phyloP scores from a whole-genome alignment of 2,888 invertebrate species.

The Trissolcus brochymenae region DNA sequence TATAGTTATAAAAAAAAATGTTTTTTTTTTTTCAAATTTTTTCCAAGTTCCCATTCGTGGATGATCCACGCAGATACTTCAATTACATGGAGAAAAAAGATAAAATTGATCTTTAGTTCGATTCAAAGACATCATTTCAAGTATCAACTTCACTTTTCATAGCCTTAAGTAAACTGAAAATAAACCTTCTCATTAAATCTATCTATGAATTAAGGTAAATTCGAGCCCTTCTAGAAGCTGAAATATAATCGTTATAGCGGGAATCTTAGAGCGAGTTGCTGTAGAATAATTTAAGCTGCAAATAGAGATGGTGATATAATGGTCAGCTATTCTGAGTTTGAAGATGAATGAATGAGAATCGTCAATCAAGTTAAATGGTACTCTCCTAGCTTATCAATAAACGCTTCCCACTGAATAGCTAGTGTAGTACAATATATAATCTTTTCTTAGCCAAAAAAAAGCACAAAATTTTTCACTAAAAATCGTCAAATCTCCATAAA shows the following conservation, averaged over 20 bases:
- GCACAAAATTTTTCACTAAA: background rate
- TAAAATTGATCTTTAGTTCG: background rate
- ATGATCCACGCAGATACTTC: no score
- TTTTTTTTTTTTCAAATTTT: no score
- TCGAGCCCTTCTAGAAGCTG: background rate
- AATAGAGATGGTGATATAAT: conserved; percentile 19
- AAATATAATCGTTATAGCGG: background rate
- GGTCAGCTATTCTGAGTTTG: conserved; percentile 16
- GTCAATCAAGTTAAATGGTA: conserved; percentile 21
- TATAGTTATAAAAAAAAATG: no score
- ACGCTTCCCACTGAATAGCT: background rate
- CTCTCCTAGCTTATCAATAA: conserved; percentile 6
- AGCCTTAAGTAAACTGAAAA: no score
- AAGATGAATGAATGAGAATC: conserved; percentile 16
- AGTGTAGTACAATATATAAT: background rate
- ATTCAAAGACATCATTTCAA: background rate
- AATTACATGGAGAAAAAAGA: no score
- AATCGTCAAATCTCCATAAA: background rate
- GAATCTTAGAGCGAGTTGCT: conserved; percentile 10
- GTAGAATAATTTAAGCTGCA: conserved; percentile 12
- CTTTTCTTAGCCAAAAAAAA: background rate
- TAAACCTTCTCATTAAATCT: no score
- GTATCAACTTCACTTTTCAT: background rate
- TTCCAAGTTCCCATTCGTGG: no score
- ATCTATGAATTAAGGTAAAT: no score